phyloP scores from a whole-genome alignment of 2,113 vertebrate genomes.

The Callospermophilus lateralis region DNA sequence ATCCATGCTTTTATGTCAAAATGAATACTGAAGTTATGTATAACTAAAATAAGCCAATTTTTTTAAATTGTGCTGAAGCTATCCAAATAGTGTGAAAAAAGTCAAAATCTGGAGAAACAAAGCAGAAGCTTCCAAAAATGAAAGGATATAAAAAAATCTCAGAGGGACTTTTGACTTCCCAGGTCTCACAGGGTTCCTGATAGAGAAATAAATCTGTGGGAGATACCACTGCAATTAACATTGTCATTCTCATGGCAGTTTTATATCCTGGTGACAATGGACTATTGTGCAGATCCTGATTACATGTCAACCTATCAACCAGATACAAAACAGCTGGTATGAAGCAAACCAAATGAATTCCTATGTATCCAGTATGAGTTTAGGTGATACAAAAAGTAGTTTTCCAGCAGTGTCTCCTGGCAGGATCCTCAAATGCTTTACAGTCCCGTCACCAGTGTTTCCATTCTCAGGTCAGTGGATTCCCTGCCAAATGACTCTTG shows the following conservation, averaged over 20 bases:
- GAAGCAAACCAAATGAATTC: slow-evolving; percentile 32
- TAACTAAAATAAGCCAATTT: too few species aligned
- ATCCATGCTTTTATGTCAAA: too few species aligned
- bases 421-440: neutral
- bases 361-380: neutral
- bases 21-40: too few species aligned
- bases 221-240: neutral
- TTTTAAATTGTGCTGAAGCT: neutral
- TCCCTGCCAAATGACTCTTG: slow-evolving; percentile 53
- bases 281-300: neutral
- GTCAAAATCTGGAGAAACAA: neutral
- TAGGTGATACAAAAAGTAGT: slow-evolving; percentile 34
- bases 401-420: neutral
- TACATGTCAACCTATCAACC: neutral
- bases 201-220: neutral
- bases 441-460: neutral
- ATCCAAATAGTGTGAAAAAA: slow-evolving; percentile 16
- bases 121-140: neutral
- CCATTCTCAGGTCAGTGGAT: neutral
- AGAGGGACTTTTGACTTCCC: neutral
- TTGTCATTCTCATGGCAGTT: slow-evolving; percentile 1
- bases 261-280: slow-evolving; percentile 8
- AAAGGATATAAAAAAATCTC: neutral
- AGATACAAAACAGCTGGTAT: neutral
- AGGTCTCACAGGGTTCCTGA: neutral